Evolutionary conservation across 1,140 invertebrate species (phyloP).

Genomic region (Contarinia nasturtii): DNA sequence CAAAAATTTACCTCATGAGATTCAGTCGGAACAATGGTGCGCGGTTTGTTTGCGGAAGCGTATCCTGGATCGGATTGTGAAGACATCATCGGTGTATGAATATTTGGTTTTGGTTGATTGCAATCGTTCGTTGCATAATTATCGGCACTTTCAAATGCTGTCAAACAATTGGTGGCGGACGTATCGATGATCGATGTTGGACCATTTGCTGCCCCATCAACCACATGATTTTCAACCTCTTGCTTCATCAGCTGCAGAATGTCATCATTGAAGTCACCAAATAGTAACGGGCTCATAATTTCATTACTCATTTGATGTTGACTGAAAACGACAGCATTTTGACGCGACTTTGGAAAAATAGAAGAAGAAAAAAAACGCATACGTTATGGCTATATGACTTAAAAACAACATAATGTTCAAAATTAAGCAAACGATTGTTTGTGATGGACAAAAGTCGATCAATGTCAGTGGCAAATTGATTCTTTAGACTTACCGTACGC

Average conservation of each 20-base stretch:
- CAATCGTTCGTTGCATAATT: neutral
- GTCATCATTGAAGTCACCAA: constrained; percentile 23
- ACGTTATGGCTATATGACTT: too few relatives aligned
- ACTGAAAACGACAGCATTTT: constrained; percentile 38
- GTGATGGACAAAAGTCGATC: too few relatives aligned
- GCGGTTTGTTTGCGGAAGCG: neutral
- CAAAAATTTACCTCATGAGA: neutral
- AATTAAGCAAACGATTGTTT: too few relatives aligned
- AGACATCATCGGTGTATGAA: neutral
- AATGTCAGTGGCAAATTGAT: too few relatives aligned
- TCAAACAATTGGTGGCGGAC: neutral
- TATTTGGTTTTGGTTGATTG: neutral
- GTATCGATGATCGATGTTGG: neutral
- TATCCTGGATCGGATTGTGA: constrained; percentile 1
- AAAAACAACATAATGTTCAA: too few relatives aligned
- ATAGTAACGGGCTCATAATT: constrained; percentile 13
- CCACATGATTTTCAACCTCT: neutral
- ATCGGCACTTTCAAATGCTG: neutral
- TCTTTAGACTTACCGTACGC: too few relatives aligned
- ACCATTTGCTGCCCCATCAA: neutral
- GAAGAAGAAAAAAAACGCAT: too few relatives aligned
- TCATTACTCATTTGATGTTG: constrained; percentile 21
- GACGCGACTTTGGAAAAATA: constrained; percentile 13
- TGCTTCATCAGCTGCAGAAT: constrained; percentile 19
- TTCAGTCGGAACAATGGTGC: neutral